These are phyloP conservation scores for Parnassius apollo DNA, from an alignment of 2,888 invertebrate genomes.

Conservation along the genomic window DNA sequence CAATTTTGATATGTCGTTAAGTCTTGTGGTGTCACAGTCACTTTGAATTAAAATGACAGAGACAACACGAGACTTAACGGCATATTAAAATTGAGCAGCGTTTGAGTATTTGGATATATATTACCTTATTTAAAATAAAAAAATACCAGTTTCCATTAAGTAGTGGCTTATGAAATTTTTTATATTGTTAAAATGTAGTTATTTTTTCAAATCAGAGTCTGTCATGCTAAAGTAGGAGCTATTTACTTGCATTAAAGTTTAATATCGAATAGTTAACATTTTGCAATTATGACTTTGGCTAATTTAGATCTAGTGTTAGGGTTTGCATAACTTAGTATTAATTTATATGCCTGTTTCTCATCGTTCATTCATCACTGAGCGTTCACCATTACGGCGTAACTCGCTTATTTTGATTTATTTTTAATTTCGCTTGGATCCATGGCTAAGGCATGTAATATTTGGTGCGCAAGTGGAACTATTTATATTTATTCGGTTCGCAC, in stretches of 20 bases:
- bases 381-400: background rate
- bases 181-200: too few species aligned
- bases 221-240: background rate
- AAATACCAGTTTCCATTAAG: too few species aligned
- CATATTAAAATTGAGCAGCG: too few species aligned
- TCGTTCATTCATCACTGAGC: background rate
- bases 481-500: background rate
- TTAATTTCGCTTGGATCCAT: background rate
- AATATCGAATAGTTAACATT: background rate
- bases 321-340: slow-evolving; percentile 3
- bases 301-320: background rate
- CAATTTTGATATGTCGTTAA: too few species aligned
- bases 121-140: too few species aligned
- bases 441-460: background rate
- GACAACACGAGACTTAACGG: too few species aligned
- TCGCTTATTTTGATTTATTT: slow-evolving; percentile 14
- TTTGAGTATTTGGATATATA: too few species aligned
- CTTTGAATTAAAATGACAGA: too few species aligned
- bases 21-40: too few species aligned
- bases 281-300: background rate
- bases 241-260: background rate
- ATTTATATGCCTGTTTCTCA: slow-evolving; percentile 1
- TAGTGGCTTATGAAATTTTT: slow-evolving; percentile 1
- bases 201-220: background rate
- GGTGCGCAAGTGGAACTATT: background rate